Evolutionary conservation across 2,888 invertebrate genomes (phyloP).

Genomic region (Chorisops tibialis): DNA sequence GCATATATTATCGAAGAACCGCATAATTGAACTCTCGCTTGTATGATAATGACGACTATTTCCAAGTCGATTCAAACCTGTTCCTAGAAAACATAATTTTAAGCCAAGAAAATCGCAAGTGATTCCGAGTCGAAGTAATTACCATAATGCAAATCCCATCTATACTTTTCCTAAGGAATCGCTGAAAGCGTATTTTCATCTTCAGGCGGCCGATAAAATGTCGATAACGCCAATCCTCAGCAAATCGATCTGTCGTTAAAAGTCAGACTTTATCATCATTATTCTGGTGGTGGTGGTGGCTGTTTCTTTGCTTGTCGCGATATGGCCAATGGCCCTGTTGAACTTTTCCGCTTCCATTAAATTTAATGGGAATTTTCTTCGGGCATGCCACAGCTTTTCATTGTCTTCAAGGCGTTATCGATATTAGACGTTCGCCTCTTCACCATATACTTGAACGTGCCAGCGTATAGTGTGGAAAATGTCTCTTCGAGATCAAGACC

Average conservation of each 20-base stretch:
- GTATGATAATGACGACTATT: too few relatives aligned
- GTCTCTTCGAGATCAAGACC: background rate
- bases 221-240: background rate
- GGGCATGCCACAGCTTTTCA: background rate
- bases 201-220: background rate
- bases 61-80: background rate
- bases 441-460: too few relatives aligned
- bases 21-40: too few relatives aligned
- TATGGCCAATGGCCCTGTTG: background rate
- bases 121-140: background rate
- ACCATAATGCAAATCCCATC: constrained; percentile 14
- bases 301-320: constrained; percentile 8
- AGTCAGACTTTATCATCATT: too few relatives aligned
- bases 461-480: too few relatives aligned
- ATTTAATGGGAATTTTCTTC: constrained; percentile 8
- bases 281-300: too few relatives aligned
- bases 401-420: background rate
- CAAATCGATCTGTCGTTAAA: constrained; percentile 17
- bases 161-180: background rate
- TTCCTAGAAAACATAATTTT: background rate
- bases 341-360: constrained; percentile 1
- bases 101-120: constrained; percentile 5
- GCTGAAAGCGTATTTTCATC: background rate
- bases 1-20: background rate
- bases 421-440: background rate